phyloP scores from a whole-genome alignment of 2,113 vertebrate genomes.

The Mus musculus region GRCm39 chr12:86705501-86706000 shows the following conservation, averaged over 20 bases:
- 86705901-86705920: neutral
- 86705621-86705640: neutral
- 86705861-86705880: constrained; percentile 9
- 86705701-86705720: neutral
- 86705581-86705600: neutral
- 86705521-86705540: neutral
- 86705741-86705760: neutral
- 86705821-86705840: neutral
- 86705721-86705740: neutral
- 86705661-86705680: neutral
- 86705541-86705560: fast-evolving
- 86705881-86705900: neutral
- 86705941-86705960: neutral
- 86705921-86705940: neutral
- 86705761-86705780: neutral
- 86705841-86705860: neutral
- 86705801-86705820: neutral
- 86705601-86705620: neutral
- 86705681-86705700: neutral
- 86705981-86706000: neutral
- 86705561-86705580: neutral
- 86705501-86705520: neutral
- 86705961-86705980: neutral
- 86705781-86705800: neutral
- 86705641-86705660: neutral